Conservation (phyloP, 2,797 vertebrate genomes). For the Spheniscus humboldti region DNA sequence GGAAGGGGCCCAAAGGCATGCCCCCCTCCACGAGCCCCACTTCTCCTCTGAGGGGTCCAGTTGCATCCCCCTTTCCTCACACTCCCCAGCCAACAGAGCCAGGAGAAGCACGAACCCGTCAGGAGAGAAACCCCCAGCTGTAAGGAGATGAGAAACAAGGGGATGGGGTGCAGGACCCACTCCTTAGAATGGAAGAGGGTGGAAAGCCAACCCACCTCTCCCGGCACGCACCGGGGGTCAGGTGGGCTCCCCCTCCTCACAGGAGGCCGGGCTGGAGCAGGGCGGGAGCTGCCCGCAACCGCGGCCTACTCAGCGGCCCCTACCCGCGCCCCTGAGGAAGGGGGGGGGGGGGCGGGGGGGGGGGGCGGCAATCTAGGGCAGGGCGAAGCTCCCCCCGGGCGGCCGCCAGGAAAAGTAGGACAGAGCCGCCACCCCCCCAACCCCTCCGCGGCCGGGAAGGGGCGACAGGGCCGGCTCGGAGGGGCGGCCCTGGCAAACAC, state of each 20-base stretch:
- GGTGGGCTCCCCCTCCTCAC: not conserved
- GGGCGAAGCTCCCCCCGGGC: not conserved
- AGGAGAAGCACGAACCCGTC: not conserved
- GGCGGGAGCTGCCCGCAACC: not conserved
- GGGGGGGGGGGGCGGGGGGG: no score
- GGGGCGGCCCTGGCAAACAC: not conserved
- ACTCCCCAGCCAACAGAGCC: no score
- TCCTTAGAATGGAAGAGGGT: no score
- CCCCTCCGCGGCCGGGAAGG: not conserved
- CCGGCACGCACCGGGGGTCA: not conserved
- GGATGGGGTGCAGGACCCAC: not conserved
- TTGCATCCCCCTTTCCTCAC: not conserved
- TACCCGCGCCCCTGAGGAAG: not conserved
- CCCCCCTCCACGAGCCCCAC: not conserved
- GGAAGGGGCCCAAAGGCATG: not conserved
- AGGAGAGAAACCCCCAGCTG: not conserved
- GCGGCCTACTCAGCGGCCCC: not conserved
- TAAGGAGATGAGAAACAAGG: not conserved
- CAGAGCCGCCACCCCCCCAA: not conserved
- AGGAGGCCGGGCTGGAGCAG: not conserved
- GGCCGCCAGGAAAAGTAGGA: not conserved
- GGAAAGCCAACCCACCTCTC: not conserved
- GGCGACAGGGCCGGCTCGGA: conserved; percentile 29
- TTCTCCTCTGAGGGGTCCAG: no score
- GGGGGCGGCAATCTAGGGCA: not conserved